Evolutionary conservation across 2,113 vertebrate genomes (phyloP), one percentile per base, ranked within the genome.

Genomic region (Campylomormyrus numenius): DNA sequence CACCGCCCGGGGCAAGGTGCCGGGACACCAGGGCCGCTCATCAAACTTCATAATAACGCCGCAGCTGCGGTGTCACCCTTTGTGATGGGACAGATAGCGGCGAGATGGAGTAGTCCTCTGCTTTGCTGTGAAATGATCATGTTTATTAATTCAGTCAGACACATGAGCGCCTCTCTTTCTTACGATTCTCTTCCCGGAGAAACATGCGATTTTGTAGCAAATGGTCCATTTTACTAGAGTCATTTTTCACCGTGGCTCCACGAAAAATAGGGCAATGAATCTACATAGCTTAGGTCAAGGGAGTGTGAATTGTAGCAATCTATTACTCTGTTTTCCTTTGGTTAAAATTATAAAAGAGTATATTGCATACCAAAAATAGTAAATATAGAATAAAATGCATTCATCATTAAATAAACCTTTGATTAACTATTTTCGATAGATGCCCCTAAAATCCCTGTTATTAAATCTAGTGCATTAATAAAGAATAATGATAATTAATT

Each of bases 141-240:
- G 97, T 98, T 97, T 98, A 98, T 98, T 98, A 98, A 98, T 98
- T 97, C 97, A 97, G 96, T 95, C 96, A 97, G 97, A 97, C 97
- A 96, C 92, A 95, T 95, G 95, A 93, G 94, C 94, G 93, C 95
- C 91, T 95, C 94, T 85, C 87, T 45, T 83, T 85, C 42, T 89
- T 92, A 92, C 94, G 94, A 95, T 96, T 94, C 91, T 93, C 94
- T 93, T 95, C 96, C 95, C 95, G 93, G 95, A 95, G 93, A 96
- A 97, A 96, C 96, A 92, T 95, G 95, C 93, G 95, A 97, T 96
- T 95, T 97, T 95, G 94, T 94, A 95, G 94, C 93, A 96, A 97
- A 97, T 94, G 93, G 93, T 92, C 91, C 92, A 92, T 96, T 95
- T 95, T 93, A 93, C 92, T 94, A 46, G 50, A 92, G 87, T 93